A percentile compares a stretch with the other conserved stretches of the same genome.
Evolutionary conservation across 2,797 vertebrate genomes (phyloP).

Genomic region (Apogon talboti): DNA sequence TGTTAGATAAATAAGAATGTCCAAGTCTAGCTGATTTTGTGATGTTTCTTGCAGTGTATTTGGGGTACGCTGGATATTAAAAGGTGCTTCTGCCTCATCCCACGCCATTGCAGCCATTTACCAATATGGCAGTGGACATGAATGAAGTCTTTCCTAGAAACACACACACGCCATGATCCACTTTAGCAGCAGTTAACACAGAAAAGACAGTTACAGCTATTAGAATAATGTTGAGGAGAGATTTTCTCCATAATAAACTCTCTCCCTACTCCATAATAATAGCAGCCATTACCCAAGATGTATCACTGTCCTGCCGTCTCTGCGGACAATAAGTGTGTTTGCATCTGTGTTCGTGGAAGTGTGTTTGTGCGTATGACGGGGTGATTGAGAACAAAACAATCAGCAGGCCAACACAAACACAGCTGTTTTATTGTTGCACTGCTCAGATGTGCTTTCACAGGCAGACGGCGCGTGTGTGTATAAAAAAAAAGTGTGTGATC

Average conservation of each 20-base stretch:
- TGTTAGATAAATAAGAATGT: background rate
- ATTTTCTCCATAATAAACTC: constrained; percentile 60
- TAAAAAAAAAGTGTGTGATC: constrained; percentile 33
- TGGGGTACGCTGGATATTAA: background rate
- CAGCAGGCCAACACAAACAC: constrained; percentile 87
- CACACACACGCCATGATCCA: constrained; percentile 1
- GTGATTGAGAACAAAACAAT: constrained; percentile 82
- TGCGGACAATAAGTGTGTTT: constrained; percentile 39
- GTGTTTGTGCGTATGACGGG: constrained; percentile 56
- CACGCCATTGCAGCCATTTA: background rate
- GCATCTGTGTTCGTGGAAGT: constrained; percentile 49
- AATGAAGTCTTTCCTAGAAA: background rate
- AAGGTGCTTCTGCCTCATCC: background rate
- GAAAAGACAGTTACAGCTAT: constrained; percentile 46
- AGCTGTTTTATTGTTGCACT: constrained; percentile 88
- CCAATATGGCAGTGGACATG: constrained; percentile 9
- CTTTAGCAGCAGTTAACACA: constrained; percentile 42
- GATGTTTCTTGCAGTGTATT: background rate
- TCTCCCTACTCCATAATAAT: constrained; percentile 62
- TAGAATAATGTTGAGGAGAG: constrained; percentile 48
- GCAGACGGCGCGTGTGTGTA: constrained; percentile 71
- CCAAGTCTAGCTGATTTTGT: background rate
- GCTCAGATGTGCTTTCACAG: constrained; percentile 84
- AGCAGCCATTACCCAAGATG: constrained; percentile 64
- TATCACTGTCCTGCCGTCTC: constrained; percentile 57